Base-by-base conservation (phyloP, 1,140 invertebrate species). In the Platyscapa corneri region DNA sequence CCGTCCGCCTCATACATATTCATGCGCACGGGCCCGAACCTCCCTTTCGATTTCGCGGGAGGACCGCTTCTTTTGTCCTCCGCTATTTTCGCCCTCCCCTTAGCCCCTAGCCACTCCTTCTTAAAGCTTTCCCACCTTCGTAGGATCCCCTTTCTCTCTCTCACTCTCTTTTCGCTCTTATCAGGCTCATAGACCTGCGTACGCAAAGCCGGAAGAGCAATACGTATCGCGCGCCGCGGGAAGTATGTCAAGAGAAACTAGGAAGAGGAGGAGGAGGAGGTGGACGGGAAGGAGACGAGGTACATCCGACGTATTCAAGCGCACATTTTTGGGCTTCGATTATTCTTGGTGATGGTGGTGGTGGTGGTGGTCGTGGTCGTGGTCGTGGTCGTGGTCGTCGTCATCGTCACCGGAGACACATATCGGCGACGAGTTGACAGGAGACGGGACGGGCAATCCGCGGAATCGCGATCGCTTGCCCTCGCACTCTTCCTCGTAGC, bases 231-330 rank as follows among this genome's bases (percentile, higher is more conserved):
- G 32, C 30, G 78, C 39, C 23, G 53, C 37, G 64, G 70, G 64
- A 82, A 82, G 80, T 82, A 67, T 82, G 80, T 82, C 80, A 82
- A 72, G 80, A 72, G 65, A 82, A 82, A 70, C 39, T 10, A 2
- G 16, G 49, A 18, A 14, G 65, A n/a, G 64, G 67, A 3, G 1
- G 34, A 5, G 6, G 6, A 3, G 67, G 5, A 14, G 6, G 16
- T 1, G 70, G 34, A 1, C 1, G 34, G 18, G 14, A n/a, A 0
- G 34, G 18, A 34, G 16, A 39, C 7, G 37, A 14, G 39, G 32
- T 6, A 30, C 67, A 34, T 53, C 49, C 49, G 49, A 53, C 23
- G 1, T 27, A 6, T 27, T 5, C 27, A 27, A 60, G 27, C 56
- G 20, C 5, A 3, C 1, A 23, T 27, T 27, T 60, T 60, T 60